Conservation (phyloP, 2,113 vertebrate genomes). For the Tragulus kanchil region DNA sequence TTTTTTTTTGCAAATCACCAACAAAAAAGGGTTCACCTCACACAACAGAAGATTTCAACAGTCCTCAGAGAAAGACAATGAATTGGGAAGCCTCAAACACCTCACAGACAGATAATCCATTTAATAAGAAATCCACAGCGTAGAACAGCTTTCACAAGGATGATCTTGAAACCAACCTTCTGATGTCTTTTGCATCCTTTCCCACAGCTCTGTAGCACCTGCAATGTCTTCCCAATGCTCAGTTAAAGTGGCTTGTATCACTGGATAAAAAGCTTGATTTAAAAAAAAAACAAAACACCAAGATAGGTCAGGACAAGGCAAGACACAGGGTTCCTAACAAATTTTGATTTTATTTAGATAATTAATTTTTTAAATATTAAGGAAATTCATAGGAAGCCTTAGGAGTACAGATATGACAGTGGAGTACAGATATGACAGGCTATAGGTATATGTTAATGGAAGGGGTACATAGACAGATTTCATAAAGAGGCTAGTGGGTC, state of each 20-base stretch:
- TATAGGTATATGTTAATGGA: no score
- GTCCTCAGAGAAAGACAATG: background rate
- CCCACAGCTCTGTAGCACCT: background rate
- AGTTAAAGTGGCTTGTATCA: background rate
- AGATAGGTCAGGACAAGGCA: background rate
- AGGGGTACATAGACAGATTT: no score
- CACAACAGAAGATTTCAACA: background rate
- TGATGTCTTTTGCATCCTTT: background rate
- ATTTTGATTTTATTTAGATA: background rate
- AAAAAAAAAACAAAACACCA: no score
- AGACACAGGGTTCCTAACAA: background rate
- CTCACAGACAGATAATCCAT: no score
- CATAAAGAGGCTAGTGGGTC: no score
- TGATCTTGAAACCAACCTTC: background rate
- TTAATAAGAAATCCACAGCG: background rate
- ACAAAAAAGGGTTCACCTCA: background rate
- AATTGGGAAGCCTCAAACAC: constrained; percentile 19
- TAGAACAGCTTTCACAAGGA: background rate
- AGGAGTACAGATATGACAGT: background rate
- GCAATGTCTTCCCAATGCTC: background rate
- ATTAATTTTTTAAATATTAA: constrained; percentile 2
- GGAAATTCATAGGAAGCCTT: background rate
- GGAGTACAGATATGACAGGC: no score
- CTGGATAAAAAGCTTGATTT: background rate
- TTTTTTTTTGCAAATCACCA: background rate